These are phyloP conservation scores for Diadegma fenestrale DNA, from an alignment of 2,888 invertebrate species.

Conservation along the genomic window DNA sequence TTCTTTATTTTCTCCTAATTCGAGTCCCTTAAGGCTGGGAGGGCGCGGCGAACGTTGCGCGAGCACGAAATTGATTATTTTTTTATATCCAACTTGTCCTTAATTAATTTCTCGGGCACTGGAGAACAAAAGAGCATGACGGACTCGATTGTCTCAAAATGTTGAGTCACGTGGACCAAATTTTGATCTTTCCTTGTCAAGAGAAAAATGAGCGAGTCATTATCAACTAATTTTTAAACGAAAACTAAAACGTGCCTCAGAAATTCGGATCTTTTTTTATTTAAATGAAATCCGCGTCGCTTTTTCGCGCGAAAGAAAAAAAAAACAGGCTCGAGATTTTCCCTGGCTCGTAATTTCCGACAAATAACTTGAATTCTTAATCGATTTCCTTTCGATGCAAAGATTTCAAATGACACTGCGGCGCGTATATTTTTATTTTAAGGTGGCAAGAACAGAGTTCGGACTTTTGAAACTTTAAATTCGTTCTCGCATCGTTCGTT, in stretches of 20 bases:
- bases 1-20: background rate
- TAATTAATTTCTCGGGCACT: background rate
- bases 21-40: background rate
- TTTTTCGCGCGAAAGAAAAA: too few relatives aligned
- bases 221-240: background rate
- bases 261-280: too few relatives aligned
- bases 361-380: background rate
- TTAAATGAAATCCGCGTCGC: background rate
- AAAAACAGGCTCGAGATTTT: background rate
- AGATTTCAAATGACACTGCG: background rate
- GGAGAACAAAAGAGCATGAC: conserved; percentile 6
- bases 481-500: conserved; percentile 59
- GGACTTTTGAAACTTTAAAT: conserved; percentile 21
- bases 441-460: background rate
- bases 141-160: background rate
- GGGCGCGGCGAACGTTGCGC: background rate
- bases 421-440: background rate
- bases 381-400: background rate
- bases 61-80: background rate
- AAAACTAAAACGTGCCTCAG: background rate
- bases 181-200: background rate
- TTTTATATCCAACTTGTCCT: background rate
- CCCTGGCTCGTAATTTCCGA: background rate
- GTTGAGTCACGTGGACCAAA: background rate
- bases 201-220: conserved; percentile 1